Conservation (phyloP, 2,113 vertebrate species). For the Motacilla alba region DNA sequence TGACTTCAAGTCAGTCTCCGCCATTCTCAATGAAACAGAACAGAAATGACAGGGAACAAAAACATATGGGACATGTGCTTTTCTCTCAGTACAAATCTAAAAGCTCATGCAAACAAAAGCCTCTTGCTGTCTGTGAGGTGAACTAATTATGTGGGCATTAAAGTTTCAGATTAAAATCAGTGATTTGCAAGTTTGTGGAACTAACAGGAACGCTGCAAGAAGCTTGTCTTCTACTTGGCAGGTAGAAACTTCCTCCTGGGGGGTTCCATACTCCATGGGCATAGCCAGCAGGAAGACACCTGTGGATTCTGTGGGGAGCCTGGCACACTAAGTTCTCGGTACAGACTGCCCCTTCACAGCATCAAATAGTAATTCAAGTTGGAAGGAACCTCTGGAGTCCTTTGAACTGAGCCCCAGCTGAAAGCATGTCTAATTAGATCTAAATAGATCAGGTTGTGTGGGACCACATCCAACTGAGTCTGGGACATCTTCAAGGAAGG, state of each 20-base stretch:
- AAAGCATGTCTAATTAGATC: background rate
- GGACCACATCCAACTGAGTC: background rate
- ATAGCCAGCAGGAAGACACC: background rate
- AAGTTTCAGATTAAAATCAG: background rate
- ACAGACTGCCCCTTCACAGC: background rate
- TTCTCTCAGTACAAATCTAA: background rate
- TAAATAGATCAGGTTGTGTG: background rate
- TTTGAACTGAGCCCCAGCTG: background rate
- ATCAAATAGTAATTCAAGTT: background rate
- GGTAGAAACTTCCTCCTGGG: background rate
- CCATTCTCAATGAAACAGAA: background rate
- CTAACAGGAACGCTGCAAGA: background rate
- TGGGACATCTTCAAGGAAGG: background rate
- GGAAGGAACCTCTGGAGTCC: background rate
- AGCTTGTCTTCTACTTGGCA: background rate
- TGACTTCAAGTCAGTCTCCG: background rate
- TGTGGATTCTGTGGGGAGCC: background rate
- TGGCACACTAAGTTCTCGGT: background rate
- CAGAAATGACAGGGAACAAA: background rate
- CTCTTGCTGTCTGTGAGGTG: background rate
- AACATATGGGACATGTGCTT: accelerated
- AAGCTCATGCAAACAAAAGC: background rate
- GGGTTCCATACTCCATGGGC: background rate
- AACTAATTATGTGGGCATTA: background rate
- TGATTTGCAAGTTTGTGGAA: background rate